A percentile compares a stretch with the other conserved stretches of the same genome.
These are phyloP conservation scores for Aphelocoma coerulescens DNA, from an alignment of 2,113 vertebrate species.

Conservation along the genomic window DNA sequence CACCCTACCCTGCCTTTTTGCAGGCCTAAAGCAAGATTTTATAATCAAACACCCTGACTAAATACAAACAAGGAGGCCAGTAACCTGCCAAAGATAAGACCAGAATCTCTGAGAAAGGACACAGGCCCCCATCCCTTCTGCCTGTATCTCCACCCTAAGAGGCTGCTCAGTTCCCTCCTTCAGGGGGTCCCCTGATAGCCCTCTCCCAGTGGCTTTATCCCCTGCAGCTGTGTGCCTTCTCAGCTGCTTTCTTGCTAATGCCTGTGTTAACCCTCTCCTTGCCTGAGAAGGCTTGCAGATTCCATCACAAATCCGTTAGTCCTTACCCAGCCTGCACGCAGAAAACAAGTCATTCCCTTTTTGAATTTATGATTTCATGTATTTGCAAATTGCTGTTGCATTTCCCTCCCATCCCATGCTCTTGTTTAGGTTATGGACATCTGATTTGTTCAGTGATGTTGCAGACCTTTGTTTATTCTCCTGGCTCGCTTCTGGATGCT, in stretches of 20 bases:
- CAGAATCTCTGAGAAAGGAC: background rate
- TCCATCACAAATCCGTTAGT: background rate
- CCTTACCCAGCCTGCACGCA: background rate
- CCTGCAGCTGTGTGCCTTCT: slow-evolving; percentile 55
- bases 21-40: background rate
- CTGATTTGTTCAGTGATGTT: background rate
- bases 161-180: background rate
- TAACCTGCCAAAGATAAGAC: background rate
- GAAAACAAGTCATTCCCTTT: background rate
- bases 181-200: background rate
- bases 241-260: slow-evolving; percentile 52
- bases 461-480: background rate
- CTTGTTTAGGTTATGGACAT: background rate
- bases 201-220: slow-evolving; percentile 33
- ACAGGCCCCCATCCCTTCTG: background rate
- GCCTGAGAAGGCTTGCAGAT: background rate
- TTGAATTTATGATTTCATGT: background rate
- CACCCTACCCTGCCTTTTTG: background rate
- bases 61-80: background rate
- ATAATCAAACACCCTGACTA: background rate
- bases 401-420: background rate
- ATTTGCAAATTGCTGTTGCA: background rate
- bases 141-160: background rate
- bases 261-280: slow-evolving; percentile 16
- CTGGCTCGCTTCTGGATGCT: background rate